phyloP scores from a whole-genome alignment of 2,888 invertebrate species.

The Rhabditoides inermis region DNA sequence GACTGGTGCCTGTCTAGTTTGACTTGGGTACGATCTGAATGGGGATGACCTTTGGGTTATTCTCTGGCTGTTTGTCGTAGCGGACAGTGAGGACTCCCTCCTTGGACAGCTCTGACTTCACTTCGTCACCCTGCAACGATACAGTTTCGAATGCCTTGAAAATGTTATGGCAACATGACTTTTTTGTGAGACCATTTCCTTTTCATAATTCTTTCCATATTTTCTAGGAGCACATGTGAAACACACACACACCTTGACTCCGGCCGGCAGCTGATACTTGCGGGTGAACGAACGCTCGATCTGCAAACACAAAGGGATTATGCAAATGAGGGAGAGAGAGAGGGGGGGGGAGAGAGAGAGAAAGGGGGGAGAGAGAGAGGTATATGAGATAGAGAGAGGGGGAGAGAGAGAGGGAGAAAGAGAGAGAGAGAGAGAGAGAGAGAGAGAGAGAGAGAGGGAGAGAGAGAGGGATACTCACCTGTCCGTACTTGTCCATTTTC shows the following conservation, averaged over 20 bases:
- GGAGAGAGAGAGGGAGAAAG: background rate
- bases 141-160: too few species aligned
- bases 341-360: background rate
- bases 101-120: conserved; percentile 32
- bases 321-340: background rate
- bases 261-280: conserved; percentile 37
- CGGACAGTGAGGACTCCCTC: conserved; percentile 37
- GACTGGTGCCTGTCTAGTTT: too few species aligned
- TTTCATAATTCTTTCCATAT: too few species aligned
- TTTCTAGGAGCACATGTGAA: too few species aligned
- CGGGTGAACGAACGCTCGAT: conserved; percentile 35
- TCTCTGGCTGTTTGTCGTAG: conserved; percentile 29
- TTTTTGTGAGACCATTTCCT: too few species aligned
- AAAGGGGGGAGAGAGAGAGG: too few species aligned
- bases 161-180: too few species aligned
- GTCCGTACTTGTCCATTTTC: conserved; percentile 33
- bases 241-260: too few species aligned
- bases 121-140: too few species aligned
- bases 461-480: too few species aligned
- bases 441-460: background rate
- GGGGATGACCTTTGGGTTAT: conserved; percentile 20
- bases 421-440: too few species aligned
- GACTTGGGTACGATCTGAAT: conserved; percentile 24
- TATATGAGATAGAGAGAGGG: background rate
- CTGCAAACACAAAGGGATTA: conserved; percentile 11